Conservation (phyloP, 2,797 vertebrate genomes). For the Liparis tanakae region DNA sequence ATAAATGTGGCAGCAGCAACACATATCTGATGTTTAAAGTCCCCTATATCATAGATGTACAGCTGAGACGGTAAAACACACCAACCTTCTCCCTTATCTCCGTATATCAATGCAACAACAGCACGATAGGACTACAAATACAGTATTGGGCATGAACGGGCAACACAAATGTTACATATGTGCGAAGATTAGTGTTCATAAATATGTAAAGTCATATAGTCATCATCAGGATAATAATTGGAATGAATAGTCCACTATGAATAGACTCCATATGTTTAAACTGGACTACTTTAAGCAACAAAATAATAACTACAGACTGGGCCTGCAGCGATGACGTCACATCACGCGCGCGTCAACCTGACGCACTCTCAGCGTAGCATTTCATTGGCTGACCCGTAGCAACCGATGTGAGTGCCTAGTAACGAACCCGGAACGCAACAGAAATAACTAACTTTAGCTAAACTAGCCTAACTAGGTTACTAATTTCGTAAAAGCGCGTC, state of each 20-base stretch:
- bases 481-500: too few species aligned
- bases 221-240: not conserved
- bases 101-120: not conserved
- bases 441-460: not conserved
- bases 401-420: constrained; percentile 58
- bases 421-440: constrained; percentile 28
- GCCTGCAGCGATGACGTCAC: not conserved
- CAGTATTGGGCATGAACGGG: not conserved
- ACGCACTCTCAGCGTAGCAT: not conserved
- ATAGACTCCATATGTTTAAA: not conserved
- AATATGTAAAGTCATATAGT: not conserved
- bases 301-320: not conserved
- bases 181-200: not conserved
- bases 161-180: not conserved
- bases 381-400: constrained; percentile 40
- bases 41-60: not conserved
- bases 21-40: not conserved
- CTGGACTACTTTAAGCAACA: not conserved
- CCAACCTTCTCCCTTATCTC: not conserved
- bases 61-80: not conserved
- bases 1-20: not conserved
- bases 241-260: not conserved
- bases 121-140: not conserved
- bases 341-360: not conserved
- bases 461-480: too few species aligned